Evolutionary conservation across 2,797 vertebrate species (phyloP).

Genomic region (Liasis olivaceus): DNA sequence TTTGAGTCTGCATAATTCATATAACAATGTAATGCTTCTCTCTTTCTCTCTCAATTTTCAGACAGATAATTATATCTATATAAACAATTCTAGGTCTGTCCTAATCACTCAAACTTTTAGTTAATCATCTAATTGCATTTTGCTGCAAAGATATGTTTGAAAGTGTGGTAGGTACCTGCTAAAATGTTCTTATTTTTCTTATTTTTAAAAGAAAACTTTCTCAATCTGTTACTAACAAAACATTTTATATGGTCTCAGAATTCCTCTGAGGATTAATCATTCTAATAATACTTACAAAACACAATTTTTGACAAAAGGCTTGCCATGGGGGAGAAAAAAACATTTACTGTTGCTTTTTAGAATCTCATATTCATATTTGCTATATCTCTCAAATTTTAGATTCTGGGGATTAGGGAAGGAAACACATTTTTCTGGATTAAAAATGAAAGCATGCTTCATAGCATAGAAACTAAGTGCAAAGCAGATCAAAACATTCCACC

Average conservation of each 20-base stretch:
- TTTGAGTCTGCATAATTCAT: neutral
- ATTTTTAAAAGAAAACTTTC: neutral
- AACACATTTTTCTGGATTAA: neutral
- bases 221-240: neutral
- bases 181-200: neutral
- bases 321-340: no score
- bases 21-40: neutral
- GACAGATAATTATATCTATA: neutral
- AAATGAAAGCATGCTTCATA: neutral
- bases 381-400: neutral
- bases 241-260: neutral
- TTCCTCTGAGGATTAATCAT: neutral
- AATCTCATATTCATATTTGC: neutral
- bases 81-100: neutral
- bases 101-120: neutral
- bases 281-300: neutral
- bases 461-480: neutral
- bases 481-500: neutral
- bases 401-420: no score
- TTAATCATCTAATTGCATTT: neutral
- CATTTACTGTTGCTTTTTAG: neutral
- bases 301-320: neutral
- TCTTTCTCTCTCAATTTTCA: neutral
- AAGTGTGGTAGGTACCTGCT: neutral
- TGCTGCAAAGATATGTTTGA: neutral